Conservation (phyloP, 2,888 invertebrate species). For the Leptinotarsa haldemani region DNA sequence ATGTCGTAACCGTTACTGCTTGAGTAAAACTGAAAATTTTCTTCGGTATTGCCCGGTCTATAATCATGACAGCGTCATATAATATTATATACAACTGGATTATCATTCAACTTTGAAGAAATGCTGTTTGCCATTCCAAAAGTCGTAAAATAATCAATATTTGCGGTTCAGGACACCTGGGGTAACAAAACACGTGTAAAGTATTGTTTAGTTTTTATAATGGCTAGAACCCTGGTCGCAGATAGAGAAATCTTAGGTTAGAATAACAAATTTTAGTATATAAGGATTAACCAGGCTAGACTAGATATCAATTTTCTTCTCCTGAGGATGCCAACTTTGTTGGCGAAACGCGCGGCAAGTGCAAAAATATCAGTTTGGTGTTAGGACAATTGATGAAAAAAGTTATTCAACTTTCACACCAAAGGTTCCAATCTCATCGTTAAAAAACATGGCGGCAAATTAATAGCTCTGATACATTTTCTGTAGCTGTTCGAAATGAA, state of each 20-base stretch:
- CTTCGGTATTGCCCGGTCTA: background rate
- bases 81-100: conserved; percentile 41
- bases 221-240: background rate
- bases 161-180: conserved; percentile 50
- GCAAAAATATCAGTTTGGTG: too few species aligned
- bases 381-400: too few species aligned
- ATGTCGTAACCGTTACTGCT: background rate
- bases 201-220: conserved; percentile 1
- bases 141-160: conserved; percentile 50
- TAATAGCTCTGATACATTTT: too few species aligned
- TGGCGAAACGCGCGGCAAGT: too few species aligned
- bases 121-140: conserved; percentile 38
- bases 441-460: too few species aligned
- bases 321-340: too few species aligned
- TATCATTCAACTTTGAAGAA: conserved; percentile 37
- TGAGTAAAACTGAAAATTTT: background rate
- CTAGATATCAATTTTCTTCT: too few species aligned
- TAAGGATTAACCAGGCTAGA: too few species aligned
- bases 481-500: too few species aligned
- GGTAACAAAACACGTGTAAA: conserved; percentile 43
- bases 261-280: too few species aligned
- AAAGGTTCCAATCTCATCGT: too few species aligned
- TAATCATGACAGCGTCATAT: conserved; percentile 23
- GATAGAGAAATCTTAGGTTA: background rate
- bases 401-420: too few species aligned